phyloP scores from a whole-genome alignment of 2,797 vertebrate genomes.

The Periparus ater region DNA sequence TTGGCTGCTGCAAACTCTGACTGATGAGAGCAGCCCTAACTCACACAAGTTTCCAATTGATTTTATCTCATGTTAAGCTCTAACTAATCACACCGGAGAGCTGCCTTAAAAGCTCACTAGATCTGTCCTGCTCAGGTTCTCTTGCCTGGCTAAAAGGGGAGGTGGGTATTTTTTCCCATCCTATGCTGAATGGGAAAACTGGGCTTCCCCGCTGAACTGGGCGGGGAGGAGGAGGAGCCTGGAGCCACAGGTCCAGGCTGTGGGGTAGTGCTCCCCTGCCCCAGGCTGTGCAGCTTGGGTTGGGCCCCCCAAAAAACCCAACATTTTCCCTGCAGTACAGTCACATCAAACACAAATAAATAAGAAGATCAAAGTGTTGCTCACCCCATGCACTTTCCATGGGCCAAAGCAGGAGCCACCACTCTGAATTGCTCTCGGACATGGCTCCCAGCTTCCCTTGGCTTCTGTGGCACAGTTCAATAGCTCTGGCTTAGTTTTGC shows the following conservation, averaged over 20 bases:
- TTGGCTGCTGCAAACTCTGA: conserved; percentile 60
- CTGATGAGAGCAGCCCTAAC: conserved; percentile 58
- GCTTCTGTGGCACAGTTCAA: conserved; percentile 19
- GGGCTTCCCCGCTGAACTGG: not conserved
- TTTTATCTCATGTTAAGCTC: conserved; percentile 66
- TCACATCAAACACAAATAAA: not conserved
- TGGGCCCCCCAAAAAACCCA: not conserved
- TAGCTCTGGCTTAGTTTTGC: conserved; percentile 40
- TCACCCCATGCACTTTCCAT: not conserved
- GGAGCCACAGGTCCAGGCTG: not conserved
- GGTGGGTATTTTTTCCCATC: not conserved
- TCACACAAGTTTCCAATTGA: conserved; percentile 63
- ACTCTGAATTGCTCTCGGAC: not conserved
- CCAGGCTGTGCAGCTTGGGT: not conserved
- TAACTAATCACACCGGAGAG: conserved; percentile 52
- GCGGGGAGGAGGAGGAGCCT: not conserved
- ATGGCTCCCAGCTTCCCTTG: not conserved
- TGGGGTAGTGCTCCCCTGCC: not conserved
- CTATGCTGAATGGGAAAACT: not conserved
- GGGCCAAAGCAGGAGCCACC: not conserved
- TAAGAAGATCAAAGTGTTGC: not conserved
- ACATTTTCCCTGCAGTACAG: not conserved
- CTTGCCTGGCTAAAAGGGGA: not conserved
- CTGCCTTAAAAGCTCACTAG: conserved; percentile 55
- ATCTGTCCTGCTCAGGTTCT: conserved; percentile 16